Conservation (phyloP, 2,888 invertebrate genomes). For the Drosophila seclusa region DNA sequence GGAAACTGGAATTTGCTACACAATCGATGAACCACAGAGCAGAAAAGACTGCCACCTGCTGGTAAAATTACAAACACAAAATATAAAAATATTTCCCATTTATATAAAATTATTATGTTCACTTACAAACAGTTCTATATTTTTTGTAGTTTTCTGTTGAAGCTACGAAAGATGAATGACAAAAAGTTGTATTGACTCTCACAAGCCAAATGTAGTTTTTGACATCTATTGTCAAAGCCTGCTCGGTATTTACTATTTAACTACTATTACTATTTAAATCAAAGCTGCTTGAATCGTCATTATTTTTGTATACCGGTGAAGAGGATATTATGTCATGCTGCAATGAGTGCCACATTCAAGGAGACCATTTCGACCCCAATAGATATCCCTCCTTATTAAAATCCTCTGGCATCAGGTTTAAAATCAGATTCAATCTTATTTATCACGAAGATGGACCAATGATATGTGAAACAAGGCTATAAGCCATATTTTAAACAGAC, state of each 20-base stretch:
- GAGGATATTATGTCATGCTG: neutral
- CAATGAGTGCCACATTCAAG: neutral
- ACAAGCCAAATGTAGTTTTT: neutral
- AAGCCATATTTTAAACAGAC: neutral
- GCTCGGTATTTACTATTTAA: neutral
- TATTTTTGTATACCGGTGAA: neutral
- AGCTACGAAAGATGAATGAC: constrained; percentile 3
- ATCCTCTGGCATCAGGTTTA: neutral
- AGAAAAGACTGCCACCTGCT: constrained; percentile 15
- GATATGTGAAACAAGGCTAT: neutral
- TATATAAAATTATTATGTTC: neutral
- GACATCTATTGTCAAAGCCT: neutral
- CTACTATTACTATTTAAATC: neutral
- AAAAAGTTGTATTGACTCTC: neutral
- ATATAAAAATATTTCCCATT: neutral
- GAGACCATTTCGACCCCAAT: neutral
- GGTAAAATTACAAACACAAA: too few species aligned
- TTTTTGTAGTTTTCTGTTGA: constrained; percentile 9
- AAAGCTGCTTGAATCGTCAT: neutral
- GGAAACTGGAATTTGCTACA: neutral
- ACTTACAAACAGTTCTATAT: constrained; percentile 27
- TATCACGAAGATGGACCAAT: neutral
- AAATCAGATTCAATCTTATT: neutral
- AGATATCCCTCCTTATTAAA: neutral
- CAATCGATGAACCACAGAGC: constrained; percentile 1